phyloP scores from a whole-genome alignment of 2,797 vertebrate species.

The Eulemur coronatus region DNA sequence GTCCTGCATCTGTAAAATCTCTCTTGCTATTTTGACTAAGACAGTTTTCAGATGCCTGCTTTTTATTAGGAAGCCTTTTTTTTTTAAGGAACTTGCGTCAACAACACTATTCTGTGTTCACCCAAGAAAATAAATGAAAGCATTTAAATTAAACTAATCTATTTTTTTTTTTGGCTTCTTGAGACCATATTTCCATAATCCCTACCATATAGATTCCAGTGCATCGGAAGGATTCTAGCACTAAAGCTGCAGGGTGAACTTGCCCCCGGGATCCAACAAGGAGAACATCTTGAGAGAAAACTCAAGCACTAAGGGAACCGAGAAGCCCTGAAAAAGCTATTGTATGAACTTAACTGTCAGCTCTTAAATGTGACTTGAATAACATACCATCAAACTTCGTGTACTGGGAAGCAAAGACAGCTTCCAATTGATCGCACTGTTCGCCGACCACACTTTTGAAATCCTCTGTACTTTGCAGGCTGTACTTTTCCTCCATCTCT shows the following conservation, averaged over 20 bases:
- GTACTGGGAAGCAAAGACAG: conserved; percentile 92
- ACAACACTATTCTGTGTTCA: conserved; percentile 45
- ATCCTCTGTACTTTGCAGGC: conserved; percentile 93
- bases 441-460: conserved; percentile 92
- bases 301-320: background rate
- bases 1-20: conserved; percentile 51
- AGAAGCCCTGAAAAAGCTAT: background rate
- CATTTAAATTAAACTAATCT: conserved; percentile 59
- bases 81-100: conserved; percentile 49
- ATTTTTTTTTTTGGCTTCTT: conserved; percentile 42
- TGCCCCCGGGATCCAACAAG: background rate
- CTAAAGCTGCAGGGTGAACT: background rate
- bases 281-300: conserved; percentile 6
- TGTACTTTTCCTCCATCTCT: conserved; percentile 98
- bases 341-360: background rate
- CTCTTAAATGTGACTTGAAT: background rate
- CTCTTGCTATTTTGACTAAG: conserved; percentile 19
- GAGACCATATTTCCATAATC: conserved; percentile 54
- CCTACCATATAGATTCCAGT: conserved; percentile 39
- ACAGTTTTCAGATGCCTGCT: conserved; percentile 52
- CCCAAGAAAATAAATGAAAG: conserved; percentile 59
- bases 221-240: conserved; percentile 19
- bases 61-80: conserved; percentile 52
- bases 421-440: conserved; percentile 92
- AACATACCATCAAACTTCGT: conserved; percentile 96